Conservation (phyloP, 2,888 invertebrate genomes). For the Uropetala carovei region DNA sequence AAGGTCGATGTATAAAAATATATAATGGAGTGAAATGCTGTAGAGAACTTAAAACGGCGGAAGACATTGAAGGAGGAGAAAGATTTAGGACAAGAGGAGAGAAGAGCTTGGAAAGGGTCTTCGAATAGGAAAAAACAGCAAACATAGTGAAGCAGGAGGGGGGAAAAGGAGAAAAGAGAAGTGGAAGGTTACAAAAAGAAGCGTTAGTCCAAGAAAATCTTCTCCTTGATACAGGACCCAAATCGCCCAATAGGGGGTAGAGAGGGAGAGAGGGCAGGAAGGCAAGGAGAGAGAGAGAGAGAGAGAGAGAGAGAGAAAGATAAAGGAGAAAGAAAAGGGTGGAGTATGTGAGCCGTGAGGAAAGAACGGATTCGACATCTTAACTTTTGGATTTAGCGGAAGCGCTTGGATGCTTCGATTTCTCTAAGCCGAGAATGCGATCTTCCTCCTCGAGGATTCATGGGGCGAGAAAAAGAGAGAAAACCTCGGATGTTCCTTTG, state of each 20-base stretch:
- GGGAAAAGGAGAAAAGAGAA: background rate
- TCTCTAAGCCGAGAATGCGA: background rate
- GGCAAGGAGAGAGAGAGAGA: background rate
- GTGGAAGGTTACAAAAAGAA: background rate
- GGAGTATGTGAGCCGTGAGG: background rate
- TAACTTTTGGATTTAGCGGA: slow-evolving; percentile 15
- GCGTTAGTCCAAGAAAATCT: background rate
- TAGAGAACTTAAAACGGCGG: too few relatives aligned
- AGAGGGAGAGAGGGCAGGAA: background rate
- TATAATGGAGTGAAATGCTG: too few relatives aligned
- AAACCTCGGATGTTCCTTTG: background rate
- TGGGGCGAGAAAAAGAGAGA: background rate
- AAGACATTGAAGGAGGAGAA: background rate
- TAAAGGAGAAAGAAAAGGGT: background rate
- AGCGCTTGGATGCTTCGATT: background rate
- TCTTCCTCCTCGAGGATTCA: background rate
- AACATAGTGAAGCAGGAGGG: background rate
- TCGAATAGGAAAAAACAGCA: background rate
- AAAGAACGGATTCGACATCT: background rate
- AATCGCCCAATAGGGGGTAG: background rate
- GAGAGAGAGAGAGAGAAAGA: background rate
- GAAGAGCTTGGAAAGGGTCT: background rate
- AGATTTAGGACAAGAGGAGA: background rate
- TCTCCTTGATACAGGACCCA: background rate
- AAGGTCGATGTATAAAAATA: too few relatives aligned